phyloP scores from a whole-genome alignment of 2,113 vertebrate genomes.

The Eulemur rufifrons region DNA sequence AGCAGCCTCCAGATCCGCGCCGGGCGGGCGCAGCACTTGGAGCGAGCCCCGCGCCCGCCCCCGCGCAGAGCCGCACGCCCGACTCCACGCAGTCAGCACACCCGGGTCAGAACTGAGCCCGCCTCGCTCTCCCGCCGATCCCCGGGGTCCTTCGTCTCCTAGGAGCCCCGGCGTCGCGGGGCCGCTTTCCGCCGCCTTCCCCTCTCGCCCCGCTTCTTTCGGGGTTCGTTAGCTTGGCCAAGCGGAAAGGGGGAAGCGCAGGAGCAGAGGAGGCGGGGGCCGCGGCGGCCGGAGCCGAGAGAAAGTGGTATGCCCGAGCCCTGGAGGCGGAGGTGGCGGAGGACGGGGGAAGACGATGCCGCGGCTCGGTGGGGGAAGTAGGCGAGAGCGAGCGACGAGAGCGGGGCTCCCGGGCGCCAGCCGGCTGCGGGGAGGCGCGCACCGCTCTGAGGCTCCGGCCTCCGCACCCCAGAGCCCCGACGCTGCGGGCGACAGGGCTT shows the following conservation, averaged over 20 bases:
- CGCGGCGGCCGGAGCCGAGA: constrained; percentile 49
- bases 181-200: background rate
- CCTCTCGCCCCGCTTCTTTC: constrained; percentile 23
- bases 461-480: constrained; percentile 54
- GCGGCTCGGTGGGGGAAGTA: constrained; percentile 81
- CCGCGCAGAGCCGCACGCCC: constrained; percentile 7
- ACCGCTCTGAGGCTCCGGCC: constrained; percentile 48
- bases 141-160: constrained; percentile 23
- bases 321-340: constrained; percentile 83
- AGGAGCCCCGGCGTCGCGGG: background rate
- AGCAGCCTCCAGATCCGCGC: constrained; percentile 75
- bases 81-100: background rate
- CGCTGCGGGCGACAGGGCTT: constrained; percentile 35
- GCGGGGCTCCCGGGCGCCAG: constrained; percentile 61
- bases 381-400: constrained; percentile 73
- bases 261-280: constrained; percentile 30
- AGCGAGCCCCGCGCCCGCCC: constrained; percentile 49
- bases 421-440: constrained; percentile 54
- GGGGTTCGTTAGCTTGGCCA: background rate
- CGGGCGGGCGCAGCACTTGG: constrained; percentile 77
- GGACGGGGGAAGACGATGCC: constrained; percentile 82
- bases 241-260: constrained; percentile 40
- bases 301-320: constrained; percentile 84
- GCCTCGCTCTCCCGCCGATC: background rate
- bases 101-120: background rate